Percentiles rank a stretch among this genome's conserved stretches.
These are phyloP conservation scores for Ornithorhynchus anatinus DNA, from an alignment of 2,113 vertebrate species.

Conservation along the genomic window DNA sequence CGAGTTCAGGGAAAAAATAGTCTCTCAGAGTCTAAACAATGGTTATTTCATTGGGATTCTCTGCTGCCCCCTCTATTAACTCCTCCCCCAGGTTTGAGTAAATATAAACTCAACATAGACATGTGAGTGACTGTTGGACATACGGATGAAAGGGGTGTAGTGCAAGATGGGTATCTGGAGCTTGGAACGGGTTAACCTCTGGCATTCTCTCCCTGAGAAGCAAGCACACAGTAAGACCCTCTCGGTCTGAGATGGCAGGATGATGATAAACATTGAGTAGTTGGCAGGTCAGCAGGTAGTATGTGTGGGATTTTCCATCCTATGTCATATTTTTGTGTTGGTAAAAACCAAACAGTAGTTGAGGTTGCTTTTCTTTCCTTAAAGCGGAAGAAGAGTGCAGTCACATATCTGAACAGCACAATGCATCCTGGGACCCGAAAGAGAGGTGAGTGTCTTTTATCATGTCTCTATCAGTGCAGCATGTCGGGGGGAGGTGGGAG, in stretches of 20 bases:
- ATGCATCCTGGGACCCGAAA: slow-evolving; percentile 95
- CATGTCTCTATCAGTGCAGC: slow-evolving; percentile 3
- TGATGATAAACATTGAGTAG: neutral
- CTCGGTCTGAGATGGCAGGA: neutral
- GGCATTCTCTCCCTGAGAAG: slow-evolving; percentile 14
- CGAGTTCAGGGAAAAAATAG: neutral
- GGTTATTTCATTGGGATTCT: neutral
- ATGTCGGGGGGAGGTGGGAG: no score
- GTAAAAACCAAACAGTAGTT: neutral
- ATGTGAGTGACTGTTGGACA: neutral
- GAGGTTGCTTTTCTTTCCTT: slow-evolving; percentile 41
- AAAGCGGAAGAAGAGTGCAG: slow-evolving; percentile 96
- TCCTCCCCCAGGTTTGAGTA: neutral
- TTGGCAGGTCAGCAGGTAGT: neutral
- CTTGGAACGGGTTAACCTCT: slow-evolving; percentile 11
- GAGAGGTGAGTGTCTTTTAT: slow-evolving; percentile 84
- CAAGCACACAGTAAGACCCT: neutral
- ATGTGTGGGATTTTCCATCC: neutral
- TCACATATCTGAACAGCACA: slow-evolving; percentile 98
- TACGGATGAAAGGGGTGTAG: neutral
- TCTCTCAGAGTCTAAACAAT: neutral
- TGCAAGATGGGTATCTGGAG: slow-evolving; percentile 6
- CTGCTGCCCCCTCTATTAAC: neutral
- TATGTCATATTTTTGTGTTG: neutral
- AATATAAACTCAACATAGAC: neutral